Base-by-base conservation (phyloP, 2,888 invertebrate species). In the Saturnia pavonia region DNA sequence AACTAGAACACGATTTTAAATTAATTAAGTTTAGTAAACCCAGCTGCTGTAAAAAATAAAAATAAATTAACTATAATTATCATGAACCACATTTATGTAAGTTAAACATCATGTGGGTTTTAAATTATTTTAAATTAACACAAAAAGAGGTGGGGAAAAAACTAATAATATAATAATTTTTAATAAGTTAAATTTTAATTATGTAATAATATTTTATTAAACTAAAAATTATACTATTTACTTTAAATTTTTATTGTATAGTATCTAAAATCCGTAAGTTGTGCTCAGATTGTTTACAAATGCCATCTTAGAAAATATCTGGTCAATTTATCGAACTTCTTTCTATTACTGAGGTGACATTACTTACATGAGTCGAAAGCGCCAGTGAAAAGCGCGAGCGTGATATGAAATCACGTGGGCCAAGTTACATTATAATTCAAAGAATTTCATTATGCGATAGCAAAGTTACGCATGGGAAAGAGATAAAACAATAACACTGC, bases 91-190 rank as follows among this genome's bases (percentile, higher is more conserved):
- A 45, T 45, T 45, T 45, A 16, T 45, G 45, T 4, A 45, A 16
- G n/a, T n/a, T n/a, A n/a, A n/a, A 48, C 48, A 48, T 9, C 22
- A 11, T 11, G 11, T 11, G 54, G n/a, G 19, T 0, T 22, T 54
- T 54, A 1, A n/a, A 54, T 54, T 54, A 54, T 54, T 54, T 54
- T 54, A 9, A 54, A 54, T 54, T 54, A 22, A 54, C 54, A 22
- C n/a, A 54, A 54, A 54, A 54, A 54, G 14, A 43, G 54, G 54
- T 54, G 54, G 54, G 54, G 54, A 54, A 22, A 54, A 54, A 22
- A 8, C 54, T 54, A 54, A 54, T 7, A 22, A 54, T 54, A 54
- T 22, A n/a, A 54, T 54, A n/a, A 22, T 11, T 54, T 22, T 11
- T 22, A n/a, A 54, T 54, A 54, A 22, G 19, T 51, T 51, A 51